phyloP scores from a whole-genome alignment of 2,888 invertebrate genomes.

The Malacosoma neustria region DNA sequence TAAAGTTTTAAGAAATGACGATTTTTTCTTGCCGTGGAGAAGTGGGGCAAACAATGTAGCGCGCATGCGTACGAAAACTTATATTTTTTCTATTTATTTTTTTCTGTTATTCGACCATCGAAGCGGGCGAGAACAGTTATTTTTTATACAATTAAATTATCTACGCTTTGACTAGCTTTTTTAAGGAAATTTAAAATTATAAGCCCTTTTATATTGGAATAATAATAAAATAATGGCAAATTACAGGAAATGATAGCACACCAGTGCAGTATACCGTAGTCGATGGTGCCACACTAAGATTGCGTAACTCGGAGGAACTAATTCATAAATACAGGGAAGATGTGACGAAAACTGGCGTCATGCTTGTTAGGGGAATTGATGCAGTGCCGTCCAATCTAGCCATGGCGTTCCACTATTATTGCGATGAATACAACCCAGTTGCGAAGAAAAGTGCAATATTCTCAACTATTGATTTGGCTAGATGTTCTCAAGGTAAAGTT shows the following conservation, averaged over 20 bases:
- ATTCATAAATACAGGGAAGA: conserved; percentile 39
- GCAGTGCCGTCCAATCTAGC: conserved; percentile 49
- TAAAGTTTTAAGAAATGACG: too few relatives aligned
- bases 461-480: conserved; percentile 52
- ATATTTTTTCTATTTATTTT: too few relatives aligned
- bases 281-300: conserved; percentile 32
- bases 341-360: conserved; percentile 42
- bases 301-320: conserved; percentile 43
- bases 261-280: conserved; percentile 34
- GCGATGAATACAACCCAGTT: conserved; percentile 62
- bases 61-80: too few relatives aligned
- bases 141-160: too few relatives aligned
- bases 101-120: too few relatives aligned
- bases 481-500: conserved; percentile 43
- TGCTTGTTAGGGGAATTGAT: conserved; percentile 52
- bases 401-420: conserved; percentile 68
- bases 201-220: too few relatives aligned
- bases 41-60: too few relatives aligned
- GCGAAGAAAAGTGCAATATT: conserved; percentile 60
- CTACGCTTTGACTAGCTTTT: too few relatives aligned
- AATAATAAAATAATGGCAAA: too few relatives aligned
- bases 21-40: too few relatives aligned
- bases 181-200: too few relatives aligned
- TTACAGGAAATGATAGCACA: conserved; percentile 35
- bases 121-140: too few relatives aligned